Evolutionary conservation across 92 coral and sea anemone species (phyloP).

Genomic region (Virgularia gustaviana): DNA sequence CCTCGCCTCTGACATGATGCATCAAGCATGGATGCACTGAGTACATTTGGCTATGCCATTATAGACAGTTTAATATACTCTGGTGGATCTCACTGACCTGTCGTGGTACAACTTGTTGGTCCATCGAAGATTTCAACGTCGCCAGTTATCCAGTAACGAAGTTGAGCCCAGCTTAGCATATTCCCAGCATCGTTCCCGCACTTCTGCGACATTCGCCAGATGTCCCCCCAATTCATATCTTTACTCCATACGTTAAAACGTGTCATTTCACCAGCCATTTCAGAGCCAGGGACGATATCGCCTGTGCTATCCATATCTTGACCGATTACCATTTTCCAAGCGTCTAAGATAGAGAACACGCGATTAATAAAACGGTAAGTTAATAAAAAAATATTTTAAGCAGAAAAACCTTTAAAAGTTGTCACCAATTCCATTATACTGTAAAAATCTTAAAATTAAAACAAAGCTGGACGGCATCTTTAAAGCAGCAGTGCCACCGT

Average conservation of each 20-base stretch:
- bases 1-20: too few species aligned
- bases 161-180: constrained; percentile 12
- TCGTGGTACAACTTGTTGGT: constrained; percentile 13
- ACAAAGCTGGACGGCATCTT: too few species aligned
- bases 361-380: too few species aligned
- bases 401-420: too few species aligned
- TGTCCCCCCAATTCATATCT: background rate
- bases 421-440: too few species aligned
- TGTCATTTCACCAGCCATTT: constrained; percentile 11
- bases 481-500: too few species aligned
- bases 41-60: background rate
- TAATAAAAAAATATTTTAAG: too few species aligned
- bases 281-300: background rate
- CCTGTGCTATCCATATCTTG: constrained; percentile 6
- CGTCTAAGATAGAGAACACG: too few species aligned
- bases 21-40: too few species aligned
- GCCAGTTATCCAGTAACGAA: constrained; percentile 5
- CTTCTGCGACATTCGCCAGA: background rate
- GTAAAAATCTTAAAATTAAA: too few species aligned
- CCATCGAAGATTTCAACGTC: background rate
- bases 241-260: constrained; percentile 9
- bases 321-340: constrained; percentile 1
- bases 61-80: background rate
- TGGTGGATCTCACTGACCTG: too few species aligned
- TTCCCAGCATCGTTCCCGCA: constrained; percentile 8